These are phyloP conservation scores for Enteromius viviparus DNA, from an alignment of 2,797 vertebrate genomes.

Conservation along the genomic window DNA sequence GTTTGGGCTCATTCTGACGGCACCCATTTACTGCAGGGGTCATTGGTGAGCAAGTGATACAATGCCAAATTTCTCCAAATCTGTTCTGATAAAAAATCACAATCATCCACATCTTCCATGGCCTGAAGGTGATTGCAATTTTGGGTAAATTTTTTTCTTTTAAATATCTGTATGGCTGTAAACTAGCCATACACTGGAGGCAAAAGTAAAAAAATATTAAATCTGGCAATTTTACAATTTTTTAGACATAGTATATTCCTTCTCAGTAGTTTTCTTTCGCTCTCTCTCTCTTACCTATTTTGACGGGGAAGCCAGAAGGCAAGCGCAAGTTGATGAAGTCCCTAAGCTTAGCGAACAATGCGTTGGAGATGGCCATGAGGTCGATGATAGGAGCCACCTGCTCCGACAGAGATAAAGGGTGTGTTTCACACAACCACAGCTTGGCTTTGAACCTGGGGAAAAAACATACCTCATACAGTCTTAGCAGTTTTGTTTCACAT, in stretches of 20 bases:
- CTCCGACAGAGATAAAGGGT: constrained; percentile 91
- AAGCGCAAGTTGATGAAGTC: constrained; percentile 95
- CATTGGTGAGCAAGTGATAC: not conserved
- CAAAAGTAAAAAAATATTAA: not conserved
- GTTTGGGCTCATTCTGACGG: not conserved
- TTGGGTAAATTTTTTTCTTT: not conserved
- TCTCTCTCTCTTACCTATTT: constrained; percentile 83
- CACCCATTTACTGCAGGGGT: not conserved
- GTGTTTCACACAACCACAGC: constrained; percentile 95
- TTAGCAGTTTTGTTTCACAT: not conserved
- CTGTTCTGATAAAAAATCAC: not conserved
- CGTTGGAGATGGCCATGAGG: constrained; percentile 97
- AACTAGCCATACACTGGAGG: not conserved
- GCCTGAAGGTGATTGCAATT: not conserved
- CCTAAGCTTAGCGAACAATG: constrained; percentile 93
- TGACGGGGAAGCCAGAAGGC: constrained; percentile 93
- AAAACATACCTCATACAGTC: constrained; percentile 11
- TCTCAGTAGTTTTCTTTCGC: not conserved
- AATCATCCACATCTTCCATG: not conserved
- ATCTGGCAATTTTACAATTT: not conserved
- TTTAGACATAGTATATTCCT: not conserved
- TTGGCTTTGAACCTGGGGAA: constrained; percentile 92
- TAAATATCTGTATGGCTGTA: not conserved
- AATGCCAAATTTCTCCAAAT: not conserved
- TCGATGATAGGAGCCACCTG: constrained; percentile 97